These are phyloP conservation scores for Onychostruthus taczanowskii DNA, from an alignment of 2,113 vertebrate species.

Conservation along the genomic window DNA sequence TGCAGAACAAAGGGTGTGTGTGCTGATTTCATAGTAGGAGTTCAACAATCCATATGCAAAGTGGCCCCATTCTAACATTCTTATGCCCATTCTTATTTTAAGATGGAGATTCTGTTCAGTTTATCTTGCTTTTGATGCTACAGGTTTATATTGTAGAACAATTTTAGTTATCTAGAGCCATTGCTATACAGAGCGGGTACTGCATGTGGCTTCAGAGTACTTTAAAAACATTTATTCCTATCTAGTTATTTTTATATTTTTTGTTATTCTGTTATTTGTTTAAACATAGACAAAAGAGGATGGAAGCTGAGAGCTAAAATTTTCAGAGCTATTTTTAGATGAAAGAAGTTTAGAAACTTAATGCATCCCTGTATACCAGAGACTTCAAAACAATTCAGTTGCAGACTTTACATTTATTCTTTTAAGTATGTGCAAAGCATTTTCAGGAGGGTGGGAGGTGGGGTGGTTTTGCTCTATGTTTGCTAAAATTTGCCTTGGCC, in stretches of 20 bases:
- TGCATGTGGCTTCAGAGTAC: background rate
- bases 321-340: background rate
- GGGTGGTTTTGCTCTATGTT: background rate
- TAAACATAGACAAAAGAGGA: background rate
- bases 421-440: background rate
- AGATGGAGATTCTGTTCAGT: background rate
- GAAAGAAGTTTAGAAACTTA: background rate
- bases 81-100: background rate
- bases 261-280: background rate
- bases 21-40: background rate
- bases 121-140: background rate
- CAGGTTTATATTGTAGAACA: background rate
- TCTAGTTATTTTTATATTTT: background rate
- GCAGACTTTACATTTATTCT: background rate
- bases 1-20: background rate
- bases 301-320: background rate
- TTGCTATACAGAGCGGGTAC: background rate
- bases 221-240: background rate
- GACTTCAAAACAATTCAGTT: background rate
- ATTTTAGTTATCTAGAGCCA: background rate
- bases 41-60: background rate
- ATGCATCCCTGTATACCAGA: background rate
- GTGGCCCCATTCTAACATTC: background rate
- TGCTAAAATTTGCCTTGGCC: background rate
- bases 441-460: background rate